Base-by-base conservation (phyloP, 2,888 invertebrate species). In the Chloroclysta siterata region DNA sequence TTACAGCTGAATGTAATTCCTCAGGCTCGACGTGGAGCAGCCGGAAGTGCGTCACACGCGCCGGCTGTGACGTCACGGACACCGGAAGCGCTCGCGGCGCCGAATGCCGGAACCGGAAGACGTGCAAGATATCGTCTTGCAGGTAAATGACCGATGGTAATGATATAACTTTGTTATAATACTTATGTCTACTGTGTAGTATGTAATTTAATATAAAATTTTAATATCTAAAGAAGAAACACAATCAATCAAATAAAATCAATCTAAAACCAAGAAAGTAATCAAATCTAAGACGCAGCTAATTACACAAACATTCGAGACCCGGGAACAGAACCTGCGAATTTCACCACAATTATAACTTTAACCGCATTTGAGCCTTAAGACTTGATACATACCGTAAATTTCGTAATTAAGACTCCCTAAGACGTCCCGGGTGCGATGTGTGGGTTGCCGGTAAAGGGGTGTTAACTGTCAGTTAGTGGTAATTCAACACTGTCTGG, bases 1-100 rank as follows among this genome's bases (percentile, higher is more conserved):
- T 57, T 8, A 56, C 60, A 53, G 51, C 66, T 61, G 59, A 59
- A 71, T 62, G 60, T 55, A 44, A 72, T 75, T 74, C 77, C 73
- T 77, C 79, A 79, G 81, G 68, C 64, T 70, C 61, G 72, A 71
- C 69, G 72, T 72, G 75, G 84, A 72, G 70, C 71, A 72, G 73
- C 75, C 88, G 90, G 90, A 90, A 87, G 84, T 85, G 85, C 89
- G 89, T 90, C 88, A 84, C 84, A 84, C 85, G 84, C 79, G 79
- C 81, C 79, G 81, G 82, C 75, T 69, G 83, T 87, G 88, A 89
- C 89, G 88, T 90, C 89, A 89, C 80, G 83, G 87, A 85, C 87
- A 85, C 86, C 87, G 90, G 90, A 90, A 85, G 84, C 75, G 80
- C 78, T 79, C 78, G 81, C 81, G 87, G 88, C 84, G 86, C 86